Evolutionary conservation across 2,113 vertebrate species (phyloP).

Genomic region (Girardinichthys multiradiatus): DNA sequence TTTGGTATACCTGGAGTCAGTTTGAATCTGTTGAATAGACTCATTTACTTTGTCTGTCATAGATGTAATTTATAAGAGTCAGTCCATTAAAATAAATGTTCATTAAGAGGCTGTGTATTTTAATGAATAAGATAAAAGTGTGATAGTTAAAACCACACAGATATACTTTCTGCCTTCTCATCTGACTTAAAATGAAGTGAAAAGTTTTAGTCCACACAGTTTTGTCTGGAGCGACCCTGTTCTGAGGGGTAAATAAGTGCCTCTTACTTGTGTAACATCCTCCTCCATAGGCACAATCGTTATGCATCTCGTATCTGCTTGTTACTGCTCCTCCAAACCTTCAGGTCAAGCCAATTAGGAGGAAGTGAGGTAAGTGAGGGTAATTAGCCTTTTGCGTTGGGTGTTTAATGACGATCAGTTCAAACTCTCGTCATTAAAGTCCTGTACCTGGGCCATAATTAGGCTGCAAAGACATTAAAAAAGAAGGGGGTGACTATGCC

Average conservation of each 20-base stretch:
- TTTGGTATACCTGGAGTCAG: no score
- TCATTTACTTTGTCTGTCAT: no score
- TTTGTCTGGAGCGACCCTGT: slow-evolving; percentile 75
- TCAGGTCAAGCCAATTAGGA: slow-evolving; percentile 88
- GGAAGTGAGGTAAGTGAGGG: slow-evolving; percentile 79
- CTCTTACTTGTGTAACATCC: slow-evolving; percentile 74
- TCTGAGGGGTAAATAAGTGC: slow-evolving; percentile 82
- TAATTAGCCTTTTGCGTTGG: slow-evolving; percentile 85
- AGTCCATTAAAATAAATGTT: neutral
- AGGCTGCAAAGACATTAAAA: slow-evolving; percentile 77
- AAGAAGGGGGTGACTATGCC: slow-evolving; percentile 67
- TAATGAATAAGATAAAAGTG: slow-evolving; percentile 6
- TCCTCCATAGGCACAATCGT: slow-evolving; percentile 81
- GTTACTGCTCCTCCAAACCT: slow-evolving; percentile 81
- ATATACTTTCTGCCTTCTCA: slow-evolving; percentile 39
- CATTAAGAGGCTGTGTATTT: neutral
- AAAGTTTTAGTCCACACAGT: slow-evolving; percentile 77
- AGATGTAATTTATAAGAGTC: neutral
- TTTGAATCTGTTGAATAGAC: no score
- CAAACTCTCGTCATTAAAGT: slow-evolving; percentile 79
- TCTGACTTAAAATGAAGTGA: slow-evolving; percentile 82
- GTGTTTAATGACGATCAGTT: slow-evolving; percentile 82
- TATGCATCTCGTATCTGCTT: slow-evolving; percentile 80
- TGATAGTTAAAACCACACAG: slow-evolving; percentile 3
- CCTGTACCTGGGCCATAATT: slow-evolving; percentile 82